Conservation (phyloP, 2,797 vertebrate genomes). For the Pseudochirops corinnae region DNA sequence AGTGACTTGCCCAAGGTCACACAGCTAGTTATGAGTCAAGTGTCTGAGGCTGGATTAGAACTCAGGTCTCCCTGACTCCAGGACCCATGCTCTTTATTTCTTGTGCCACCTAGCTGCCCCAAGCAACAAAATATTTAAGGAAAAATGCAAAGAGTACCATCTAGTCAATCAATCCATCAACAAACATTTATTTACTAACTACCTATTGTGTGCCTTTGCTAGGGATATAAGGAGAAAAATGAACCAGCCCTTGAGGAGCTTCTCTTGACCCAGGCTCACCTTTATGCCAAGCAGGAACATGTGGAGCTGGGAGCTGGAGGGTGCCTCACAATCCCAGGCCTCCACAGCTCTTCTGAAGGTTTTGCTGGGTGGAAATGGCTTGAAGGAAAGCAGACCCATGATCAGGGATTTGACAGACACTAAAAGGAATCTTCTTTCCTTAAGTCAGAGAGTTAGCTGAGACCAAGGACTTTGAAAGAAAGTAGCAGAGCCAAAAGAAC, state of each 20-base stretch:
- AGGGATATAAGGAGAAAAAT: too few species aligned
- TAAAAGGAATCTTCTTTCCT: not conserved
- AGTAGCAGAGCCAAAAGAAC: not conserved
- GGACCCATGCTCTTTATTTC: too few species aligned
- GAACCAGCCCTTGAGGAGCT: not conserved
- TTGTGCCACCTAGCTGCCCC: too few species aligned
- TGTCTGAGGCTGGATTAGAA: too few species aligned
- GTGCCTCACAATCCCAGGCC: not conserved
- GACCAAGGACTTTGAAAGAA: not conserved
- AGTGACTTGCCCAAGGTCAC: too few species aligned
- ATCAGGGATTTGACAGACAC: not conserved
- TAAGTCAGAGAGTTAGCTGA: not conserved
- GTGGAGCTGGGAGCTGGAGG: too few species aligned
- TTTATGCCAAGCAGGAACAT: too few species aligned
- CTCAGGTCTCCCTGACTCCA: too few species aligned
- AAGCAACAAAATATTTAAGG: not conserved
- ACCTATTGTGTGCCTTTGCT: not conserved
- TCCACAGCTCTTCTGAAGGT: not conserved
- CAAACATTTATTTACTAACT: not conserved
- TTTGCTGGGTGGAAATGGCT: not conserved
- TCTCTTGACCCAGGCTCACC: too few species aligned
- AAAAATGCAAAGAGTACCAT: not conserved
- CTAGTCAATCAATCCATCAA: not conserved
- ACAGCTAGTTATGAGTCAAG: too few species aligned
- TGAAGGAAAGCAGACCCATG: not conserved